Base-by-base conservation (phyloP, 2,113 vertebrate species). In the Pedetes capensis region DNA sequence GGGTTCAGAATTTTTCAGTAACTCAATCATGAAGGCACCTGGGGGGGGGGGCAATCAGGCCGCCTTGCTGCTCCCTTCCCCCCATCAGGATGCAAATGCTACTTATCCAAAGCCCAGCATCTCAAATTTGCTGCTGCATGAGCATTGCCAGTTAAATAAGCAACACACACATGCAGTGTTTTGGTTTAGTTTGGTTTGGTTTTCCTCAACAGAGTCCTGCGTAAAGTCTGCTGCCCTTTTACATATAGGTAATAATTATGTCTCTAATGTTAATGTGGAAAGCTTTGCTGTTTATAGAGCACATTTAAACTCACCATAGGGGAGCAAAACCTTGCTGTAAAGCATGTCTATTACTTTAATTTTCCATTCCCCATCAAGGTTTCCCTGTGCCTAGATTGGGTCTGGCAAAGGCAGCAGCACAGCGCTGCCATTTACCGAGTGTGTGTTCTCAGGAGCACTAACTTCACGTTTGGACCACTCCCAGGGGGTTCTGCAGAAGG, bases 321-420 rank as follows among this genome's bases (percentile, higher is more conserved):
- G 27, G 25, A 47, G 3, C 13, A 51, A 66, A 87, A 10, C 51
- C 44, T 80, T 23, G 6, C 12, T 72, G 23, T 93, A 85, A 96
- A 89, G 97, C 86, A 75, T 0, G n/a, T 49, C 92, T 96, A 88
- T 96, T 29, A 3, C 97, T 98, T 98, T 97, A 97, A 97, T 87
- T 96, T 97, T 95, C 94, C 81, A 32, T 93, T 95, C 95, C 96
- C 97, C 53, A 39, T 29, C 5, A 0, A 34, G 86, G 81, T 93
- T 96, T 97, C 91, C 91, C 97, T 97, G 96, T 97, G 94, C 96
- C 92, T 93, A 5, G 17, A 88, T 97, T 63, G 89, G 90, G 82
- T 94, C 83, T 74, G 91, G 94, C 95, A 93, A 94, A 89, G 93
- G 87, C 86, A 96, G 95, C 91, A 92, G 89, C 91, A 82, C 75